Evolutionary conservation across 2,797 vertebrate species (phyloP).

Genomic region (Eurystomus glaucurus): DNA sequence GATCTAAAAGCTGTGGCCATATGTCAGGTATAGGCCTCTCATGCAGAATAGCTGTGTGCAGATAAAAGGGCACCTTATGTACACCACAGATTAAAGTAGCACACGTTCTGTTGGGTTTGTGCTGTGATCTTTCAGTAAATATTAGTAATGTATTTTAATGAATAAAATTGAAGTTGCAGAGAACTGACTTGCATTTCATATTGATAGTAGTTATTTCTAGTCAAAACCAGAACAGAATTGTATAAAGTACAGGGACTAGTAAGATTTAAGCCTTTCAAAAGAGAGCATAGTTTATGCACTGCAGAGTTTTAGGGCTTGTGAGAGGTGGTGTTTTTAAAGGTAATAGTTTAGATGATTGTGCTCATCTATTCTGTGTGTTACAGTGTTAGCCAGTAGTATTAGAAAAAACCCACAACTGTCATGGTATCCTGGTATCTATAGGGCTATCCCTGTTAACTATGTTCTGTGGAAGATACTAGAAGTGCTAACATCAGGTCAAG

Average conservation of each 20-base stretch:
- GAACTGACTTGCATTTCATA: neutral
- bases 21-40: slow-evolving; percentile 36
- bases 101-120: neutral
- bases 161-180: neutral
- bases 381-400: neutral
- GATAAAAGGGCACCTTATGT: slow-evolving; percentile 5
- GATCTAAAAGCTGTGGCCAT: slow-evolving; percentile 54
- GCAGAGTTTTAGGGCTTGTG: neutral
- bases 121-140: slow-evolving; percentile 50
- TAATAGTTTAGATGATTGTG: neutral
- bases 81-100: neutral
- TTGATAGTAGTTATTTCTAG: neutral
- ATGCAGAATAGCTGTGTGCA: neutral
- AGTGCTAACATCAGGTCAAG: neutral
- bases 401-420: neutral
- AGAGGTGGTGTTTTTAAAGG: neutral
- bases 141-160: neutral
- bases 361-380: neutral
- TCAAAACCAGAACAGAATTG: neutral
- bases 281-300: neutral
- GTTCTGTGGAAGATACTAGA: neutral
- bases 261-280: neutral
- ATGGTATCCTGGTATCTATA: neutral
- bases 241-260: neutral
- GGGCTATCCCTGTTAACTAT: neutral